These are phyloP conservation scores for Amitus sp. DNA, from an alignment of 2,888 invertebrate genomes.

Conservation along the genomic window DNA sequence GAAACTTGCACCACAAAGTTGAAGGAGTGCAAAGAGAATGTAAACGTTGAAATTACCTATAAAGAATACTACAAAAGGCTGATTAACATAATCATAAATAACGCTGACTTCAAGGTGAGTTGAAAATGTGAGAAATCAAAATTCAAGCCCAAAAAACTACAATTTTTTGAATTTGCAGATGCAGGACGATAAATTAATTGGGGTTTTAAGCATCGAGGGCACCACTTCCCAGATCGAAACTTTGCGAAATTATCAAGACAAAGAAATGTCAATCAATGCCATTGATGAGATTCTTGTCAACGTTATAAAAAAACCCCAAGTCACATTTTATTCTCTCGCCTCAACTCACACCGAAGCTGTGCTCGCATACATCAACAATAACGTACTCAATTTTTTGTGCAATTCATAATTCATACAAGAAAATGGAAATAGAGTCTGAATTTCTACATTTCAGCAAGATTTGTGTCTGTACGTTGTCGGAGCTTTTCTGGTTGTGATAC, in stretches of 20 bases:
- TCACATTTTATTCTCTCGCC: not conserved
- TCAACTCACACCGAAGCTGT: not conserved
- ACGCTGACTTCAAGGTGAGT: not conserved
- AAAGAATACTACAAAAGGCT: conserved; percentile 1
- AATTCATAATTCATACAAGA: too few relatives aligned
- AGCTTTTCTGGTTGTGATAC: not conserved
- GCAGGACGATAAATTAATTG: not conserved
- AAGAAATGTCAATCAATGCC: not conserved
- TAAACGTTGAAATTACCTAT: not conserved
- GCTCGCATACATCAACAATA: conserved; percentile 1
- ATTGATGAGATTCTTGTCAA: not conserved
- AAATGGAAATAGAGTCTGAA: too few relatives aligned
- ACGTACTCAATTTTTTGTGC: conserved; percentile 1
- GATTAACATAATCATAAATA: not conserved
- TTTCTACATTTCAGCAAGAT: not conserved
- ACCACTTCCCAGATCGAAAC: not conserved
- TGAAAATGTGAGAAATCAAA: too few relatives aligned
- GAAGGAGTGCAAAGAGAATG: not conserved
- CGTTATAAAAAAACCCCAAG: not conserved
- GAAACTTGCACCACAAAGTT: conserved; percentile 1
- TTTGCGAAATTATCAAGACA: not conserved
- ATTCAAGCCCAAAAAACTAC: too few relatives aligned
- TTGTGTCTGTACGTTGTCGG: not conserved
- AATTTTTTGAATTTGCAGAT: too few relatives aligned
- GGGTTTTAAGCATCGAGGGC: not conserved